Base-by-base conservation (phyloP, 2,797 vertebrate genomes). In the Arrhamphus sclerolepis region DNA sequence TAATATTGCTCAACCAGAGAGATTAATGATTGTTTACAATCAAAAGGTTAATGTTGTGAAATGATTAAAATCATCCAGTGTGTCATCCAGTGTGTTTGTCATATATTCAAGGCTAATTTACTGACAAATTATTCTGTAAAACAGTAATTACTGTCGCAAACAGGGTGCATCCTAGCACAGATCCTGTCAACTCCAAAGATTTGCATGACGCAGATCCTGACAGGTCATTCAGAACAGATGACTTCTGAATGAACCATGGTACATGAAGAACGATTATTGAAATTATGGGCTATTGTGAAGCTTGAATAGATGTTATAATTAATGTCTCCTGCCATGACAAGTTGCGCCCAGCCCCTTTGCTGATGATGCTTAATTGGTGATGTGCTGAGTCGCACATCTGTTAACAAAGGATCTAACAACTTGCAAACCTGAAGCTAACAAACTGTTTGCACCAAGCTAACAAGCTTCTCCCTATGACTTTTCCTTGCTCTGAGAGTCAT, bases 201-300 rank as follows among this genome's bases (percentile, higher is more conserved):
- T 71, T 78, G 65, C 68, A 83, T 78, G 56, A 78, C 57, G 54
- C 67, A 53, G 70, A 75, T 86, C 61, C 56, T 65, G 78, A 80
- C 74, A 62, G 82, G 70, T 73, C 76, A 48, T 78, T 82, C 64
- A 67, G 62, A 69, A 60, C 54, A 54, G 50, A 59, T 67, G 75
- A 75, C 66, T 82, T 44, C 51, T 68, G 85, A 75, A 79, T 65
- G 80, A 84, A 75, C 77, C 70, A 22, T 41, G 49, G 58, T 72
- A 82, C 75, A 66, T 21, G 43, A 74, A 52, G 51, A 11, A 34
- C n/a, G 39, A 72, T 77, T 78, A 80, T 80, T 72, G 54, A 55
- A 87, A 86, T 79, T 42, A 76, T 58, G 56, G 70, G 75, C 78
- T 62, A 70, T 81, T 84, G 77, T 87, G 85, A 60, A 72, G 58